Evolutionary conservation across 2,888 invertebrate species (phyloP).

Genomic region (Diarsia mendica): DNA sequence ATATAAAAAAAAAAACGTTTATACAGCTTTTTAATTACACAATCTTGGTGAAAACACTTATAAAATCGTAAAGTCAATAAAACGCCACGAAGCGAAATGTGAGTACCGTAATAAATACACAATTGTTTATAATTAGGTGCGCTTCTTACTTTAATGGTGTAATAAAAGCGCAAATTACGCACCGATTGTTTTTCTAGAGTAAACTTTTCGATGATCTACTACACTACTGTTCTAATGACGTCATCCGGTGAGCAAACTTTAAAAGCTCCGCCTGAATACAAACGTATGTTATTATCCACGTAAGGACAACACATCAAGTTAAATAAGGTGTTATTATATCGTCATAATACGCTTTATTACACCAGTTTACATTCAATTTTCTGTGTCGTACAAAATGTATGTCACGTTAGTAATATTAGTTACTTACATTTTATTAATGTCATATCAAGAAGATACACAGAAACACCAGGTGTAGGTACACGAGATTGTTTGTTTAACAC

Average conservation of each 20-base stretch:
- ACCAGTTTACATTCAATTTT: slow-evolving; percentile 17
- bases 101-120: slow-evolving; percentile 79
- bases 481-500: slow-evolving; percentile 87
- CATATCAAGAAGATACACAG: slow-evolving; percentile 67
- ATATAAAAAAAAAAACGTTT: slow-evolving; percentile 16
- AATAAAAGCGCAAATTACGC: slow-evolving; percentile 82
- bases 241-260: slow-evolving; percentile 6
- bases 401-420: slow-evolving; percentile 50
- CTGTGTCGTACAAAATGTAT: slow-evolving; percentile 33
- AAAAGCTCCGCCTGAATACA: slow-evolving; percentile 34
- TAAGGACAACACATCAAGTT: slow-evolving; percentile 29
- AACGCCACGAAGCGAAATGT: slow-evolving; percentile 65
- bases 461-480: slow-evolving; percentile 80
- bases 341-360: slow-evolving; percentile 24
- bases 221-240: slow-evolving; percentile 37
- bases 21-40: slow-evolving; percentile 42
- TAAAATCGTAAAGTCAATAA: slow-evolving; percentile 64
- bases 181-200: slow-evolving; percentile 76
- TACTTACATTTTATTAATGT: slow-evolving; percentile 68
- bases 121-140: slow-evolving; percentile 83
- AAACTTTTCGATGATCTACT: slow-evolving; percentile 67
- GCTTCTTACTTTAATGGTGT: slow-evolving; percentile 83
- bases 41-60: slow-evolving; percentile 61
- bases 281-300: slow-evolving; percentile 22
- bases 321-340: slow-evolving; percentile 33